Evolutionary conservation across 2,888 invertebrate species (phyloP).

Genomic region (Steinernema scapterisci): DNA sequence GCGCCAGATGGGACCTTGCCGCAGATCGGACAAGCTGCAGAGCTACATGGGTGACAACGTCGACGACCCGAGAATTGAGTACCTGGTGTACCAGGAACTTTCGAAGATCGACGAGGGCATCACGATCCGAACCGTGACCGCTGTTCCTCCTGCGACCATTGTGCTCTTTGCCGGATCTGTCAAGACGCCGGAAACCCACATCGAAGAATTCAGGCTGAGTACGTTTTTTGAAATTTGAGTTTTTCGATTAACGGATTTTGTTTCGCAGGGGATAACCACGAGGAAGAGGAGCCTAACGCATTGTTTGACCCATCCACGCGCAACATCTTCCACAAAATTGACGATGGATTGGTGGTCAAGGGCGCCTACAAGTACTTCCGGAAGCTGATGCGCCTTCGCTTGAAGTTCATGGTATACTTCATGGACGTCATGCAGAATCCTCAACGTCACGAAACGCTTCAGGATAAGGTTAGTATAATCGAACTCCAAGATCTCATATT

Average conservation of each 20-base stretch:
- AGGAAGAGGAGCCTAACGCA: constrained; percentile 23
- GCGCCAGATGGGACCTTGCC: constrained; percentile 45
- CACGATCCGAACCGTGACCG: constrained; percentile 78
- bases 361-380: constrained; percentile 47
- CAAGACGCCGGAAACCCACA: constrained; percentile 41
- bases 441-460: background rate
- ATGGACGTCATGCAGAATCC: constrained; percentile 51
- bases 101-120: constrained; percentile 56
- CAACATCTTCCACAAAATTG: constrained; percentile 39
- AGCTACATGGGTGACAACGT: constrained; percentile 29
- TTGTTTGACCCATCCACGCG: background rate
- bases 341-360: constrained; percentile 44
- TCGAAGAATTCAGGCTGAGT: constrained; percentile 53
- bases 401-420: constrained; percentile 63
- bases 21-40: constrained; percentile 23
- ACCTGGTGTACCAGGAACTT: constrained; percentile 61
- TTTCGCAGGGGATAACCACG: background rate
- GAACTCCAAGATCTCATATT: background rate
- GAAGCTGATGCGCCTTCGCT: constrained; percentile 52
- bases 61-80: constrained; percentile 52
- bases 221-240: too few species aligned
- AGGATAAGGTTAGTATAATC: constrained; percentile 37
- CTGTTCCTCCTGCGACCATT: constrained; percentile 81
- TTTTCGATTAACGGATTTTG: background rate
- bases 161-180: constrained; percentile 79